A percentile compares a stretch with the other conserved stretches of the same genome.
Evolutionary conservation across 2,888 invertebrate genomes (phyloP).

Genomic region (Lordiphosa fenestrarum): DNA sequence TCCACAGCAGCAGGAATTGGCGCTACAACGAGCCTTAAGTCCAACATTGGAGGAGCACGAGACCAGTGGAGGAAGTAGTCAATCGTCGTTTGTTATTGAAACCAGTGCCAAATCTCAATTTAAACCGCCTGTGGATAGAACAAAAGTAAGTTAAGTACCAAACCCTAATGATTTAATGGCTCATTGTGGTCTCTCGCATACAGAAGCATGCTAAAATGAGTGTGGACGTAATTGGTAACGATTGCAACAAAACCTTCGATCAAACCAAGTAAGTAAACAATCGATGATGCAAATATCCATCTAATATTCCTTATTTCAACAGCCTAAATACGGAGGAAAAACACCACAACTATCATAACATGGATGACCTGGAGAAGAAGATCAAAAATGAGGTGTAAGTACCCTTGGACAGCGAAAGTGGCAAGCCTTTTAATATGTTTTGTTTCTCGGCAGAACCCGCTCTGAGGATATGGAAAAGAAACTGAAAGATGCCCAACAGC

Average conservation of each 20-base stretch:
- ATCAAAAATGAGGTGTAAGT: slow-evolving; percentile 80
- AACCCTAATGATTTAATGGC: no score
- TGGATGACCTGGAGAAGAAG: slow-evolving; percentile 80
- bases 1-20: slow-evolving; percentile 50
- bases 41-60: slow-evolving; percentile 79
- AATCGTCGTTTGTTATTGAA: slow-evolving; percentile 63
- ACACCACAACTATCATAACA: slow-evolving; percentile 77
- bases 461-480: slow-evolving; percentile 80
- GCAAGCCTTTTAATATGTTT: not conserved
- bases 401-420: no score
- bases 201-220: slow-evolving; percentile 80
- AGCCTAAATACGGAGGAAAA: slow-evolving; percentile 77
- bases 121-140: slow-evolving; percentile 56
- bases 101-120: slow-evolving; percentile 58
- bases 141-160: slow-evolving; percentile 44
- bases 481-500: slow-evolving; percentile 79
- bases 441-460: slow-evolving; percentile 69
- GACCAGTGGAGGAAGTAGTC: slow-evolving; percentile 61
- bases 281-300: not conserved
- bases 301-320: not conserved
- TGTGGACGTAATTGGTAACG: slow-evolving; percentile 80
- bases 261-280: slow-evolving; percentile 74
- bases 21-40: slow-evolving; percentile 59
- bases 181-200: not conserved
- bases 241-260: slow-evolving; percentile 79